Base-by-base conservation (phyloP, 2,797 vertebrate genomes). In the Anas acuta region DNA sequence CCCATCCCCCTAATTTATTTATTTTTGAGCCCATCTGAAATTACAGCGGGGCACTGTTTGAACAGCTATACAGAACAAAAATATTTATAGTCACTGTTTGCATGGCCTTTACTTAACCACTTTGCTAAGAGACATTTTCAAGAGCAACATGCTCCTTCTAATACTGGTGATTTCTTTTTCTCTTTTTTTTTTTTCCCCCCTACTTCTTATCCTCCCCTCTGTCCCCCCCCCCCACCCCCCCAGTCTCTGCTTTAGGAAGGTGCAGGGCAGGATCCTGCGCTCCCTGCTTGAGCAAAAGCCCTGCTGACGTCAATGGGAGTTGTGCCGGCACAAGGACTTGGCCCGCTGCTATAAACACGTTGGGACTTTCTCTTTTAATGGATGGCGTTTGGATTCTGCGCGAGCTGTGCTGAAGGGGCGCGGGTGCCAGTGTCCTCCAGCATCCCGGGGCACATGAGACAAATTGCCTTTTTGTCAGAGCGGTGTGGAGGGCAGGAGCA, bases 351-450 rank as follows among this genome's bases (percentile, higher is more conserved):
- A 45, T 97, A 97, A 98, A 98, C 97, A 97, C 33, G 0, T 64
- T 95, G 92, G 96, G 96, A 97, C 96, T 91, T 83, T 97, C 91
- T 96, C 95, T 97, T 95, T 62, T 96, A 97, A 96, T 86, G 95
- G 97, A 97, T 93, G 96, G 84, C 95, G 96, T 98, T 97, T 97
- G 85, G 96, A 96, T 97, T 95, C 94, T 88, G 78, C 3, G 18
- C 54, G 54, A 96, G 95, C 93, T 96, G 97, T 96, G 96, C 97
- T 97, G 96, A 97, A 96, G 88, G 86, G 70, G 85, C 76, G n/a
- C 62, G 7, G 92, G 96, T 97, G 96, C 95, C 97, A 96, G 96
- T 94, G 94, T 91, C 95, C 92, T 97, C 95, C 92, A 97, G 96
- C 89, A 91, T 90, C n/a, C 39, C 22, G 43, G 94, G 93, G 92